Percentiles rank a stretch among this genome's conserved stretches.
Conservation (phyloP, 2,797 vertebrate species). For the Periparus ater region DNA sequence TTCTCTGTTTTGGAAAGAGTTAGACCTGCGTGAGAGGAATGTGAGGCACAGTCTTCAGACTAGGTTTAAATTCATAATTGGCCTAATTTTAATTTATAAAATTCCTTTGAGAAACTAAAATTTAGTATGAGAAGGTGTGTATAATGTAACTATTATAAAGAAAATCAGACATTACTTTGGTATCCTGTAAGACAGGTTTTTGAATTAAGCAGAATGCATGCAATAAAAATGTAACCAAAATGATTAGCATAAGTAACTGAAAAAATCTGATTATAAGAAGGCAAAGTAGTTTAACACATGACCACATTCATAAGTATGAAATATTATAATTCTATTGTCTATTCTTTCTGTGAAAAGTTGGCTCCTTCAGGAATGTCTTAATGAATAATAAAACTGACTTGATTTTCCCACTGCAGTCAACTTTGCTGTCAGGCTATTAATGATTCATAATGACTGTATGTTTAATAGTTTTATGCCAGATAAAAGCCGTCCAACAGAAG, state of each 20-base stretch:
- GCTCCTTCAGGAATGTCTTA: slow-evolving; percentile 77
- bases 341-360: slow-evolving; percentile 76
- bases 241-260: slow-evolving; percentile 70
- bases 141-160: slow-evolving; percentile 6
- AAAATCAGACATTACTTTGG: slow-evolving; percentile 9
- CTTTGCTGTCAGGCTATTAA: slow-evolving; percentile 81
- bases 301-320: slow-evolving; percentile 74
- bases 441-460: slow-evolving; percentile 80
- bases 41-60: neutral
- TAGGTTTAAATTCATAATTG: neutral
- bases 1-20: neutral
- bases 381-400: slow-evolving; percentile 83
- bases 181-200: slow-evolving; percentile 29
- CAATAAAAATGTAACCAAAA: slow-evolving; percentile 68
- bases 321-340: slow-evolving; percentile 79
- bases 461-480: slow-evolving; percentile 75
- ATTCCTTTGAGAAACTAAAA: slow-evolving; percentile 22
- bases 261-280: slow-evolving; percentile 69
- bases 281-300: slow-evolving; percentile 67
- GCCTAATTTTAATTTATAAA: slow-evolving; percentile 15
- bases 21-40: neutral
- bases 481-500: slow-evolving; percentile 73
- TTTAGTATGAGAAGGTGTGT: neutral
- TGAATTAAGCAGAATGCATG: slow-evolving; percentile 31
- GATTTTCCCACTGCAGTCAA: slow-evolving; percentile 78